Conservation (phyloP, 1,140 invertebrate genomes). For the Apis florea region DNA sequence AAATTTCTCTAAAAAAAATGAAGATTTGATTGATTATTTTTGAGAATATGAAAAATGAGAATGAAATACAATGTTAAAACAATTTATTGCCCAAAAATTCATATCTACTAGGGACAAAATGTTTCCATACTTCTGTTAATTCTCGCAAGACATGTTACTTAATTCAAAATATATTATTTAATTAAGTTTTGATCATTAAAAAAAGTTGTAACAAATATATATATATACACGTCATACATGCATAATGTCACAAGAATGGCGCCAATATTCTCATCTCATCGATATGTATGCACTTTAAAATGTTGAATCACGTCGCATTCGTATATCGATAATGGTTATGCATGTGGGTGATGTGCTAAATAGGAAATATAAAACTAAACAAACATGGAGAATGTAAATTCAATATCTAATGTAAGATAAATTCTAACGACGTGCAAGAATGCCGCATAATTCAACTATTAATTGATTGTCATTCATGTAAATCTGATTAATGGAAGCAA, state of each 20-base stretch:
- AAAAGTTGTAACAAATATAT: background rate
- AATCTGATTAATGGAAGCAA: conserved; percentile 45
- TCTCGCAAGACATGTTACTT: no score
- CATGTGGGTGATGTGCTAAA: conserved; percentile 34
- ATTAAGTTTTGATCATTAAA: no score
- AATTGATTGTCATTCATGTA: conserved; percentile 54
- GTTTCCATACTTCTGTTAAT: no score
- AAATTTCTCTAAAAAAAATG: no score
- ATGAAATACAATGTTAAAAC: no score
- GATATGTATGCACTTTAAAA: conserved; percentile 61
- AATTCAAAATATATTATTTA: no score
- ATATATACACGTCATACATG: conserved; percentile 4
- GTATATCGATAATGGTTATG: background rate
- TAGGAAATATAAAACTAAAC: conserved; percentile 12
- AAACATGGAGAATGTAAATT: background rate
- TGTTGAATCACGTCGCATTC: conserved; percentile 20
- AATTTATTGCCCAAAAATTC: no score
- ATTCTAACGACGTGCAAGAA: conserved; percentile 42
- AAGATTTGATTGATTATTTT: no score
- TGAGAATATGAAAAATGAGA: no score
- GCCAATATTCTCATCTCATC: conserved; percentile 71
- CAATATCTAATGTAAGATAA: conserved; percentile 6
- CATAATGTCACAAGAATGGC: conserved; percentile 61
- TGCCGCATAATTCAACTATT: conserved; percentile 58
- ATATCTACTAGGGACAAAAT: no score